Conservation (phyloP, 2,113 vertebrate species). For the Tupaia tana region DNA sequence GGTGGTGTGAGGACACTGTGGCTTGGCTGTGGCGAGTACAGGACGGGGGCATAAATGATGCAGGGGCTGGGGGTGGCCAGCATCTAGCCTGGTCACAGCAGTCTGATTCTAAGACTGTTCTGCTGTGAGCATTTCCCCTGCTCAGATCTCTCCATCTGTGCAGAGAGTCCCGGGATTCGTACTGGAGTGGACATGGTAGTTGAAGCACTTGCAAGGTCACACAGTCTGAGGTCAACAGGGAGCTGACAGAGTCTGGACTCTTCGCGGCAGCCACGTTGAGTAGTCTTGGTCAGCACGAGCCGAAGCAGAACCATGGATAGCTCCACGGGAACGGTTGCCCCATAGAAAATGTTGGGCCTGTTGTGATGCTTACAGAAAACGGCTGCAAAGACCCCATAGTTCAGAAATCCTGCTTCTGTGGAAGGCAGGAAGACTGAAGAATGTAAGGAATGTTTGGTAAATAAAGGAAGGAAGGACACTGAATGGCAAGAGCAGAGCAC, state of each 20-base stretch:
- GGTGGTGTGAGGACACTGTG: fast-evolving
- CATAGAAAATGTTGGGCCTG: neutral
- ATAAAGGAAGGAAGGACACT: neutral
- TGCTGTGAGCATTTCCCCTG: neutral
- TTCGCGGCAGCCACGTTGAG: neutral
- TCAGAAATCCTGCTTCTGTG: neutral
- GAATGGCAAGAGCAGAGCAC: neutral
- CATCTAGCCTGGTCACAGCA: neutral
- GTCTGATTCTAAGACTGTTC: neutral
- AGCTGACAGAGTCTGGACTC: neutral
- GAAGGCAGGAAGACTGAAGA: neutral
- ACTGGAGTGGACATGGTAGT: fast-evolving
- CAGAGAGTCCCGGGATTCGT: neutral
- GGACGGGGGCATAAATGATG: neutral
- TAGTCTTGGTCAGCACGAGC: neutral
- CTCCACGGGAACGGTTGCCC: neutral
- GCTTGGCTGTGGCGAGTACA: neutral
- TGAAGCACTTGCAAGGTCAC: neutral
- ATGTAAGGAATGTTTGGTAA: neutral
- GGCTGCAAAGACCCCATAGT: neutral
- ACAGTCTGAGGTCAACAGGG: neutral
- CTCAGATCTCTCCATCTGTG: no score
- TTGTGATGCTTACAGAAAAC: neutral
- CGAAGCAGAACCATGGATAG: constrained; percentile 37
- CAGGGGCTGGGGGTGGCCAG: fast-evolving